phyloP scores from a whole-genome alignment of 1,140 invertebrate species.

The Oncopodura yosiiana region DNA sequence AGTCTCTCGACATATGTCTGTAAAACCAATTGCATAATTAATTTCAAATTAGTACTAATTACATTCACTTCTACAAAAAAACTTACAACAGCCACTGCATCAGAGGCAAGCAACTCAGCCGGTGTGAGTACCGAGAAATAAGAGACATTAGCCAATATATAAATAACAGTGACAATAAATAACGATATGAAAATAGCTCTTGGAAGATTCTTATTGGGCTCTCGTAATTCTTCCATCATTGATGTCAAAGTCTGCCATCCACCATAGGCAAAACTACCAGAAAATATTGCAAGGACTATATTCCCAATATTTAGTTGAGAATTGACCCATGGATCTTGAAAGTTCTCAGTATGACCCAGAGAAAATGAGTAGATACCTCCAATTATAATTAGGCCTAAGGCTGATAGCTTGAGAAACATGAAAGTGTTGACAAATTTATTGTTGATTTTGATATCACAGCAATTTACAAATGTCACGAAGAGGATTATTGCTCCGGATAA shows the following conservation, averaged over 20 bases:
- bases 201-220: constrained; percentile 82
- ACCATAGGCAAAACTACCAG: constrained; percentile 90
- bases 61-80: constrained; percentile 19
- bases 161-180: constrained; percentile 76
- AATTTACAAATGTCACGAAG: constrained; percentile 77
- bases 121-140: constrained; percentile 77
- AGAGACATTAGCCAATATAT: constrained; percentile 83
- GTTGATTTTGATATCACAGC: constrained; percentile 74
- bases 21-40: background rate
- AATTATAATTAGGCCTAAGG: constrained; percentile 44
- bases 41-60: background rate
- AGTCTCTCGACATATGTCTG: constrained; percentile 72
- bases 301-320: constrained; percentile 68
- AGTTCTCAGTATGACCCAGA: constrained; percentile 60
- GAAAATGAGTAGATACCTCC: constrained; percentile 74
- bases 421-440: constrained; percentile 74
- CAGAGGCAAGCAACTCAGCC: constrained; percentile 65
- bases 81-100: constrained; percentile 81
- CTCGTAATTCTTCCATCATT: constrained; percentile 82
- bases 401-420: constrained; percentile 45
- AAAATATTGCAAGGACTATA: constrained; percentile 84
- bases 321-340: constrained; percentile 64
- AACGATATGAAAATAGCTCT: constrained; percentile 83
- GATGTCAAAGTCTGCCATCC: constrained; percentile 79
- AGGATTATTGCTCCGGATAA: constrained; percentile 65